Percentiles rank a stretch among this genome's conserved stretches.
Conservation (phyloP, 2,797 vertebrate species). For the Ctenopoma kingsleyae region DNA sequence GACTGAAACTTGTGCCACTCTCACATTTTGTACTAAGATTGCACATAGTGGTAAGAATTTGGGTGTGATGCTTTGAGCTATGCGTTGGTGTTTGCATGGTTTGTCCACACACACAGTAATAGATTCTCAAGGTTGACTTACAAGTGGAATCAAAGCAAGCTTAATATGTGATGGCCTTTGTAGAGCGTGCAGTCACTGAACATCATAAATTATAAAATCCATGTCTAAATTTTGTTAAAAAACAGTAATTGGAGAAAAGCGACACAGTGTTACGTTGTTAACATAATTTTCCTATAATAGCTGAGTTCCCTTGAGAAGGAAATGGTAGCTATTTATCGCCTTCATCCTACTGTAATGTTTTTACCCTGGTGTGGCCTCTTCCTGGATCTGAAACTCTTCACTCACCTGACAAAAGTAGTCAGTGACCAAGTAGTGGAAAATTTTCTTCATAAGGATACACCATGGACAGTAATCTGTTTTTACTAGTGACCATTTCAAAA, state of each 20-base stretch:
- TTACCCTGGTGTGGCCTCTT: neutral
- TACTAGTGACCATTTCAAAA: neutral
- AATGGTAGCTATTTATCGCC: slow-evolving; percentile 19
- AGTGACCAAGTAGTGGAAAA: neutral
- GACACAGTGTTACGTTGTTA: neutral
- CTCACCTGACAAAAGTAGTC: neutral
- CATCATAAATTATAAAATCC: neutral
- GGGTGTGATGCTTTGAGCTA: slow-evolving; percentile 41
- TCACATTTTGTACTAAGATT: slow-evolving; percentile 46
- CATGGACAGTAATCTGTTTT: neutral
- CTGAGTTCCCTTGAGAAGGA: neutral
- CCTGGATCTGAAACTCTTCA: neutral
- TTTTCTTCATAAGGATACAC: too few species aligned
- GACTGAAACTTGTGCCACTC: slow-evolving; percentile 71
- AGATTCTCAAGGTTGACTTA: slow-evolving; percentile 9
- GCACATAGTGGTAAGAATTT: slow-evolving; percentile 20
- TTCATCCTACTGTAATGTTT: neutral
- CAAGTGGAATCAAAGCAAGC: neutral
- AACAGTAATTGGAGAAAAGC: neutral
- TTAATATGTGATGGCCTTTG: neutral
- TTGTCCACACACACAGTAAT: slow-evolving; percentile 17
- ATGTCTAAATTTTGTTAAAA: neutral
- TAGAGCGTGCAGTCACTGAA: neutral
- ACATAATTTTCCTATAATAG: neutral
- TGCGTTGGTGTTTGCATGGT: slow-evolving; percentile 22